Base-by-base conservation (phyloP, 1,140 invertebrate genomes). In the Manduca sexta region DNA sequence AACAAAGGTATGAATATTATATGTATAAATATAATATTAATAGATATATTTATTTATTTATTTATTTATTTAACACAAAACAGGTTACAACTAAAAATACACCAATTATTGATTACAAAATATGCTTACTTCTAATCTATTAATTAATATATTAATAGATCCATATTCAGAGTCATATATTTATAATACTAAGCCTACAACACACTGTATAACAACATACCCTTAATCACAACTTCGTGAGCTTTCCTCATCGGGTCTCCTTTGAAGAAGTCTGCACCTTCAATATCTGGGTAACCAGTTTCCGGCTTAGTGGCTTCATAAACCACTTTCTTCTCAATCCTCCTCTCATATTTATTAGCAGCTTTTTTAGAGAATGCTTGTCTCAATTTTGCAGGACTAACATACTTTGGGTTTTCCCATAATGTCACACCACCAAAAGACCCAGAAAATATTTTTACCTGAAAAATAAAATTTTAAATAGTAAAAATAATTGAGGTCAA, bases 401-500 rank as follows among this genome's bases (percentile, higher is more conserved):
- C 87, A 87, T 98, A 99, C 60, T 93, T 79, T 1, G 95, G 91
- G 90, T 99, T 99, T 64, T 97, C 93, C 94, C 97, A 99, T 14
- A 99, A 80, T 12, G 96, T 92, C 49, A 91, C 86, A 16, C 97
- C 98, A 46, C 93, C 92, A 87, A 99, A 99, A 76, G 97, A 98
- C n/a, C 93, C 94, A 52, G 92, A 92, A 88, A 99, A 99, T 66
- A 92, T 90, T 84, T 91, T 91, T 0, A 91, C 88, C 88, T 89
- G 52, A 16, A 66, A 73, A 40, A 33, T 18, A 59, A n/a, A 21
- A 44, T 7, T 18, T 10, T 13, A 11, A 7, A 8, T 44, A 13
- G 2, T 6, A 44, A 44, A 44, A 3, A 15, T 1, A 3, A 0
- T 18, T 18, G 16, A 17, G 8, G 3, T 16, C 14, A 0, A 45